A percentile compares a stretch with the other conserved stretches of the same genome.
Conservation (phyloP, 2,113 vertebrate genomes). For the Eretmochelys imbricata region DNA sequence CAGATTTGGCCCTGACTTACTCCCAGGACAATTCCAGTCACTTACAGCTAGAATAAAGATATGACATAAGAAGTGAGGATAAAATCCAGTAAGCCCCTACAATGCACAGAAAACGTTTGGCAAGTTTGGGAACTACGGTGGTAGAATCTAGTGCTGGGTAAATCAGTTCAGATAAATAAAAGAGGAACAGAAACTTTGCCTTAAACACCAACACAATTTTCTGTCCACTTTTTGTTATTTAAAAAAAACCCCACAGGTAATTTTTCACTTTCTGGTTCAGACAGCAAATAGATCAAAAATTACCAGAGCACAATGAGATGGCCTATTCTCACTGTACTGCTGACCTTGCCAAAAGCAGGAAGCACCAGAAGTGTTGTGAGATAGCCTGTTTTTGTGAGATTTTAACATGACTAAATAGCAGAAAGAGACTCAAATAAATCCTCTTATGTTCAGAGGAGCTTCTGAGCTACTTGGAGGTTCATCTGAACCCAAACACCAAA, state of each 20-base stretch:
- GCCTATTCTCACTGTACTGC: background rate
- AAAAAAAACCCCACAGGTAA: background rate
- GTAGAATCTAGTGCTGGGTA: background rate
- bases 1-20: background rate
- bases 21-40: background rate
- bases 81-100: background rate
- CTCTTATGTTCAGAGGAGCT: background rate
- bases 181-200: background rate
- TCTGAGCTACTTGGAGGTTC: background rate
- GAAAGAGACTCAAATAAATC: background rate
- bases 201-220: background rate
- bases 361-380: background rate
- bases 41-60: background rate
- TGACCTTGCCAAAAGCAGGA: background rate
- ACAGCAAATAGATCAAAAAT: background rate
- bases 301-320: background rate
- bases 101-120: background rate
- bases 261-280: background rate
- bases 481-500: background rate
- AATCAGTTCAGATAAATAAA: background rate
- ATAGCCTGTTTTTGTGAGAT: background rate
- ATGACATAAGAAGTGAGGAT: background rate
- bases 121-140: background rate
- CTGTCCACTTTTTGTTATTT: background rate
- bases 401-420: background rate